phyloP scores from a whole-genome alignment of 2,113 vertebrate genomes.

The Corapipo altera region DNA sequence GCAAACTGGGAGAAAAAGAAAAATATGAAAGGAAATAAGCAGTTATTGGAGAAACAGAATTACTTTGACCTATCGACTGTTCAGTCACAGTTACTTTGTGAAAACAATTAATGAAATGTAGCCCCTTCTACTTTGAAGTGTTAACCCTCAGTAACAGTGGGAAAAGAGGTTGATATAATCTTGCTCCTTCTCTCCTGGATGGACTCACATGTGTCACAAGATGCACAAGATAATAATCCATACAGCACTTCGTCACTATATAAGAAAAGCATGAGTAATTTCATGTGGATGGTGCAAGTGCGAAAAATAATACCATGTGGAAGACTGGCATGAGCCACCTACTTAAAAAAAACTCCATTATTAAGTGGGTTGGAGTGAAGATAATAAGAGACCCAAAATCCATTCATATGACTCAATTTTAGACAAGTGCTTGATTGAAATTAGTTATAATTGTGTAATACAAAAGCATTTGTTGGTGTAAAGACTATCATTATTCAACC shows the following conservation, averaged over 20 bases:
- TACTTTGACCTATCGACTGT: background rate
- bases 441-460: background rate
- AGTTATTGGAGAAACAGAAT: background rate
- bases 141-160: background rate
- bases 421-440: conserved; percentile 23
- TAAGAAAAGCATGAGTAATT: background rate
- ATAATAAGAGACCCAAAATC: background rate
- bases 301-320: background rate
- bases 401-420: conserved; percentile 9
- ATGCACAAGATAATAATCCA: background rate
- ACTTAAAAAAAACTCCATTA: background rate
- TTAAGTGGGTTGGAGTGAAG: conserved; percentile 19
- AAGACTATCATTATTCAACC: background rate
- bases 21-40: background rate
- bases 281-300: background rate
- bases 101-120: background rate
- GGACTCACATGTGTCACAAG: background rate
- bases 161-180: background rate
- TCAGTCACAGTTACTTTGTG: background rate
- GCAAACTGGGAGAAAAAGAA: background rate
- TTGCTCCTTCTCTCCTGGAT: background rate
- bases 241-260: background rate
- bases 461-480: background rate
- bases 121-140: background rate
- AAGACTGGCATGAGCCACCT: background rate